Evolutionary conservation across 2,797 vertebrate species (phyloP), one percentile per base, ranked within the genome.

Genomic region (Galagoides demidoff): DNA sequence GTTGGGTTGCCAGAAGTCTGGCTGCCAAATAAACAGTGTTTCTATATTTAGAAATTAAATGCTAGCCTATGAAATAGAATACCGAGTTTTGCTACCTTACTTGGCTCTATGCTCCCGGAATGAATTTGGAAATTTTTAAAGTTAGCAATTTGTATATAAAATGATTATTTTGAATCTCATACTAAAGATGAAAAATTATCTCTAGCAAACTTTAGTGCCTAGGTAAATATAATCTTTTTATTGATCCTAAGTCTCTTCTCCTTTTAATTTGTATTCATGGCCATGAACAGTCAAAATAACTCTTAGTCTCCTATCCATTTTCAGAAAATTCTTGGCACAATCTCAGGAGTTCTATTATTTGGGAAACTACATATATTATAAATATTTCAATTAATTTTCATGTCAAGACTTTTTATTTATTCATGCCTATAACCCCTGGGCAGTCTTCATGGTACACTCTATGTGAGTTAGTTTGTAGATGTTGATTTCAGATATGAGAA

Each of bases 21-120:
- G 39, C 55, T 85, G 87, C 70, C 70, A 91, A 92, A 55, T 73
- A 85, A 92, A 23, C 12, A 23, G 57, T 49, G 73, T 59, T 59
- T n/a, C 89, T 95, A 61, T 85, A 78, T 97, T 96, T 96, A 93
- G 76, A 95, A 87, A 81, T 20, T 61, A 96, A 94, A 87, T 31
- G 25, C 19, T 45, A 73, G 59, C 70, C 79, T 73, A 92, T 45
- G 95, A 94, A 92, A 89, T 1, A 59, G 29, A 73, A 14, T 27
- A 78, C 49, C 59, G 76, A 49, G 11, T 86, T 89, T 55, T 77
- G 20, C 39, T 81, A 39, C 45, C 23, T 94, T 89, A 71, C 43
- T 83, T 77, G 31, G n/a, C 59, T 86, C 49, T 85, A 10, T 89
- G 45, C 76, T 89, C 14, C 59, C 81, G 23, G 20, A 20, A 88